phyloP scores from a whole-genome alignment of 2,797 vertebrate genomes.

The Hypotaenidia okinawae region DNA sequence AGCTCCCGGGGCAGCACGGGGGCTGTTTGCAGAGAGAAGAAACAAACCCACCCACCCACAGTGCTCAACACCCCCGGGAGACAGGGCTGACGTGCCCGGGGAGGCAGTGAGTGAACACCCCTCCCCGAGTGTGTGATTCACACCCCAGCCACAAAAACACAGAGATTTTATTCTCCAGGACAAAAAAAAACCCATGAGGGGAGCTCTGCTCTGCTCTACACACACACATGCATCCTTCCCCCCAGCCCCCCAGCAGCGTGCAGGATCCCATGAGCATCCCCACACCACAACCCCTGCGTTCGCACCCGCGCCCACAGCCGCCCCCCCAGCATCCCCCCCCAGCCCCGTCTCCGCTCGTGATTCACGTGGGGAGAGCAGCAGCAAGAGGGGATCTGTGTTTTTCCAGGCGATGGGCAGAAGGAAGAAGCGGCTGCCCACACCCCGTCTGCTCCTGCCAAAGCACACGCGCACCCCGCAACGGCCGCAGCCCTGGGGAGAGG shows the following conservation, averaged over 20 bases:
- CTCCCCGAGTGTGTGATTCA: accelerated
- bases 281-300: not conserved
- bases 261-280: not conserved
- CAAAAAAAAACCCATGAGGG: not conserved
- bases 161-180: not conserved
- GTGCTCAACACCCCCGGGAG: accelerated
- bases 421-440: not conserved
- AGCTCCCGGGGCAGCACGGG: accelerated
- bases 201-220: not conserved
- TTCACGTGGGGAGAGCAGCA: not conserved
- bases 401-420: not conserved
- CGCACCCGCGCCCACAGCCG: not conserved
- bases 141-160: accelerated
- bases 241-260: not conserved
- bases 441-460: not conserved
- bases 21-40: not conserved
- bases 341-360: not conserved
- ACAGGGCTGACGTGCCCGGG: accelerated
- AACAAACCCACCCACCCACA: accelerated
- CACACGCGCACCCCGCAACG: accelerated
- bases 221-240: accelerated
- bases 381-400: not conserved
- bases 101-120: not conserved
- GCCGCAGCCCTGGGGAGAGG: not conserved
- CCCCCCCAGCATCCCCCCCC: not conserved